phyloP scores from a whole-genome alignment of 2,797 vertebrate species.

The Microchirus variegatus region DNA sequence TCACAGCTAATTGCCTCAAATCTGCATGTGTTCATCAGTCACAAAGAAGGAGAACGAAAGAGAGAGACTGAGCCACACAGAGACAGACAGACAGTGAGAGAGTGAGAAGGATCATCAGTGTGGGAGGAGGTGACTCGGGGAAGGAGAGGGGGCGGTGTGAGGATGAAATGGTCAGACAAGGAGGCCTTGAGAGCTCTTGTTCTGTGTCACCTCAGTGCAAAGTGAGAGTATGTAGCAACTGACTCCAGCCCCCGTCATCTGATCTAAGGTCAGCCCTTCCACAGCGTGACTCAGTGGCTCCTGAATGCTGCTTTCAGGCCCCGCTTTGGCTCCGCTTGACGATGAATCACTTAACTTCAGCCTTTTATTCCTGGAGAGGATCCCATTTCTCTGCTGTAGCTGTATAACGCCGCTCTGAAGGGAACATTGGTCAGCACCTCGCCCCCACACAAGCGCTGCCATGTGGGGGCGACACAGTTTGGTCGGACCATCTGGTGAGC shows the following conservation, averaged over 20 bases:
- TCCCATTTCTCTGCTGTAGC: constrained; percentile 57
- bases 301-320: constrained; percentile 66
- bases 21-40: too few relatives aligned
- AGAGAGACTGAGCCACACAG: constrained; percentile 6
- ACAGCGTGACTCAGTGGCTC: constrained; percentile 68
- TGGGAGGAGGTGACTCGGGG: constrained; percentile 31
- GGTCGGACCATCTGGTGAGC: constrained; percentile 57
- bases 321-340: constrained; percentile 41
- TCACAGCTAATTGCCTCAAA: too few relatives aligned
- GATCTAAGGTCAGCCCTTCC: constrained; percentile 64
- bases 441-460: constrained; percentile 48
- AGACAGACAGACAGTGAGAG: constrained; percentile 27
- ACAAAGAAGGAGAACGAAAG: constrained; percentile 9
- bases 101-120: constrained; percentile 48
- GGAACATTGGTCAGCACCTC: constrained; percentile 61
- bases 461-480: constrained; percentile 26
- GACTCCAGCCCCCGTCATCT: constrained; percentile 64
- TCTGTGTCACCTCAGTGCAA: constrained; percentile 58
- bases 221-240: constrained; percentile 36
- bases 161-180: constrained; percentile 58
- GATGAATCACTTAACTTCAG: constrained; percentile 70
- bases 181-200: constrained; percentile 64
- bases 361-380: constrained; percentile 68
- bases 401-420: constrained; percentile 41
- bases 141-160: neutral